A percentile compares a stretch with the other conserved stretches of the same genome.
These are phyloP conservation scores for Acanthococcus lagerstroemiae DNA, from an alignment of 2,888 invertebrate genomes.

Conservation along the genomic window DNA sequence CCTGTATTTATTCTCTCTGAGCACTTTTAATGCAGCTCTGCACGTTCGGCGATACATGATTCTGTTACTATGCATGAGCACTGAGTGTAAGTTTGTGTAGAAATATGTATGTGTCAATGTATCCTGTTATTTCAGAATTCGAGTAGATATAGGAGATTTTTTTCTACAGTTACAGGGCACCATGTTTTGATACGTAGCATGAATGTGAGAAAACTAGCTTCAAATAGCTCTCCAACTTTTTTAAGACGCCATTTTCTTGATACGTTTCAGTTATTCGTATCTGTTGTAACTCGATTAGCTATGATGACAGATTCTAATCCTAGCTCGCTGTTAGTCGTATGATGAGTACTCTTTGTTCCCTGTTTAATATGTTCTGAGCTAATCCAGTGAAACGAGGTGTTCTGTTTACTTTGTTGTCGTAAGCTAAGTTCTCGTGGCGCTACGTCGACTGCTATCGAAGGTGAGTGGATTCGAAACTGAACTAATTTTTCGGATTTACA, in stretches of 20 bases:
- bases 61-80: too few species aligned
- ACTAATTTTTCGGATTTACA: constrained; percentile 36
- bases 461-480: neutral
- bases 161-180: too few species aligned
- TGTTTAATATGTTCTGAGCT: neutral
- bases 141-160: too few species aligned
- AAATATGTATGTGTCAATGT: too few species aligned
- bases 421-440: neutral
- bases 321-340: constrained; percentile 20
- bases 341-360: constrained; percentile 23
- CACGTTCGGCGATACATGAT: too few species aligned
- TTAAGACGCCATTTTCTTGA: too few species aligned
- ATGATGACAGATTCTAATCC: constrained; percentile 23
- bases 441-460: neutral
- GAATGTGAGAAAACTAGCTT: too few species aligned
- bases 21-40: neutral
- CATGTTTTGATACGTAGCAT: too few species aligned
- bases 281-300: too few species aligned
- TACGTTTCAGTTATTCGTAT: too few species aligned
- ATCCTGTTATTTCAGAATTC: too few species aligned
- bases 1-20: constrained; percentile 6
- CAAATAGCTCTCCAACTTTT: neutral
- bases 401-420: neutral
- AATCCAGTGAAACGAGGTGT: neutral
- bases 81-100: too few species aligned